A percentile compares a stretch with the other conserved stretches of the same genome.
Conservation (phyloP, 2,113 vertebrate species). For the Proteles cristata region DNA sequence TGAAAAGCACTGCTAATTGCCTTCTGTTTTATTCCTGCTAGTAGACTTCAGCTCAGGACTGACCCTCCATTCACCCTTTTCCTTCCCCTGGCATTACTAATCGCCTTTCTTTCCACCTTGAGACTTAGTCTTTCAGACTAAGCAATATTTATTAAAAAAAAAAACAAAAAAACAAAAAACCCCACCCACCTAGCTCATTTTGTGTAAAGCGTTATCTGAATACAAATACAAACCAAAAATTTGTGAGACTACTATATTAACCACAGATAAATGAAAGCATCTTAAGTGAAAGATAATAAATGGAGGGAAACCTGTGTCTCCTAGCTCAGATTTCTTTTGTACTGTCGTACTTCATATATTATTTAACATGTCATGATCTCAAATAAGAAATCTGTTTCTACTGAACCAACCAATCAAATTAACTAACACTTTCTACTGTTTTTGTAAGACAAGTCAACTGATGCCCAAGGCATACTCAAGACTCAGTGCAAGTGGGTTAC, state of each 20-base stretch:
- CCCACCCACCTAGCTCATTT: not conserved
- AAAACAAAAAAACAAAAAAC: not conserved
- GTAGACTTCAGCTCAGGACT: not conserved
- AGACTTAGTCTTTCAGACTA: conserved; percentile 9
- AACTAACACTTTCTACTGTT: not conserved
- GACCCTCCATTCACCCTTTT: not conserved
- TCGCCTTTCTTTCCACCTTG: not conserved
- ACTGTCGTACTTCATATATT: not conserved
- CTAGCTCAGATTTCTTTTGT: not conserved
- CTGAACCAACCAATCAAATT: not conserved
- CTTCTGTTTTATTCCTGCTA: conserved; percentile 20
- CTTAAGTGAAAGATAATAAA: not conserved
- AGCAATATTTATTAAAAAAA: conserved; percentile 3
- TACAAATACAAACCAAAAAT: conserved; percentile 2
- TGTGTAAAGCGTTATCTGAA: not conserved
- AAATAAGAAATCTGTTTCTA: not conserved
- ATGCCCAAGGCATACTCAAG: not conserved
- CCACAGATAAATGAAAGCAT: conserved; percentile 2
- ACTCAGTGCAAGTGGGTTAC: not conserved
- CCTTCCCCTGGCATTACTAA: not conserved
- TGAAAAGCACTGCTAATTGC: conserved; percentile 39
- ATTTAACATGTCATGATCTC: conserved; percentile 9
- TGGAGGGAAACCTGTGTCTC: not conserved
- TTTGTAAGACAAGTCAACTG: not conserved
- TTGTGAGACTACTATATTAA: not conserved